Evolutionary conservation across 2,113 vertebrate genomes (phyloP), one percentile per base, ranked within the genome.

Genomic region (Sapayoa aenigma): DNA sequence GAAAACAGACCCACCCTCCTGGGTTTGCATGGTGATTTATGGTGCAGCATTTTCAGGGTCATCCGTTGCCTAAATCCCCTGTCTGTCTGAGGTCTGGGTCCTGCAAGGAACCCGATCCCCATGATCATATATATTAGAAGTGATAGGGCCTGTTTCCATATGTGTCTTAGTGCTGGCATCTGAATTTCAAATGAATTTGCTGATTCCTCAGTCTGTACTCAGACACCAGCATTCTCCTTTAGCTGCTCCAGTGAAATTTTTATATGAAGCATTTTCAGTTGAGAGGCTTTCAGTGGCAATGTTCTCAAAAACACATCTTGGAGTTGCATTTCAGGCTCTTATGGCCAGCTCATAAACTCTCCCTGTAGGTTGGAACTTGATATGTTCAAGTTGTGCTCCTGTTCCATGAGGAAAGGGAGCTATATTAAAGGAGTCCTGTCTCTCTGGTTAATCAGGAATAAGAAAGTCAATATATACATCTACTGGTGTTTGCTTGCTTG

Each of bases 11-110:
- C 84, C 89, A 94, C 86, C 91, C 87, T 92, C 69, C 31, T 92
- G 92, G 85, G 76, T 81, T 90, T 96, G 75, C 86, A 82, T 62
- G 86, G 72, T 95, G 95, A 96, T 95, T 97, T 96, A 97, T 95
- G 53, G 82, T 87, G 89, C 2, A 2, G 76, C 84, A 74, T 96
- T 94, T 93, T 87, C 93, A 89, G 94, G 84, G 95, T 94, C 91
- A 91, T 91, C 79, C 49, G 49, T 78, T 89, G 96, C 88, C 78
- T 83, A 95, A 97, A 97, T 95, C 97, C 90, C 56, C 66, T 66
- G 68, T 91, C 90, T 96, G 86, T 91, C 95, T 94, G 71, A 89
- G 85, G 60, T 83, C 47, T 89, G 90, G 25, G 74, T 90, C 89
- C 86, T 94, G 75, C 94, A 90, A 94, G 95, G 95, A 96, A 93